Conservation (phyloP, 2,113 vertebrate genomes). For the Scomber japonicus region DNA sequence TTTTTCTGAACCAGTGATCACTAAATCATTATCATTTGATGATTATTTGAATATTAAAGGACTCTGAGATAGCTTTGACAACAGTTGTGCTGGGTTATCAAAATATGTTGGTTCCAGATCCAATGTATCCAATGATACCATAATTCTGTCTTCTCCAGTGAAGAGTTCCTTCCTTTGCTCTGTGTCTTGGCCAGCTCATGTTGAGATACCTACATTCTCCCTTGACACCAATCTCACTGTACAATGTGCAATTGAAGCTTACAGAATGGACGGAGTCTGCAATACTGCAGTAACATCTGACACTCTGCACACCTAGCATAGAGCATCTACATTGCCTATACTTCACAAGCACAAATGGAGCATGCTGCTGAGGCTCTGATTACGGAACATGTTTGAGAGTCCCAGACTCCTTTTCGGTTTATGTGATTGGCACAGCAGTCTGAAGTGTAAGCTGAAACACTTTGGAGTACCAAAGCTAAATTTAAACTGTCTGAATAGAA, state of each 20-base stretch:
- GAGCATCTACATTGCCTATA: constrained; percentile 32
- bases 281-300: constrained; percentile 18
- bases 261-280: not conserved
- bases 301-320: constrained; percentile 30
- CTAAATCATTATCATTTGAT: too few relatives aligned
- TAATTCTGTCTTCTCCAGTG: not conserved
- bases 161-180: constrained; percentile 16
- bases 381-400: constrained; percentile 35
- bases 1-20: too few relatives aligned
- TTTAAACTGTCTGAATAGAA: constrained; percentile 39
- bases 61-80: not conserved
- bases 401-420: constrained; percentile 17
- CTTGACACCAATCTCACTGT: constrained; percentile 40
- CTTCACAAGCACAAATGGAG: constrained; percentile 30
- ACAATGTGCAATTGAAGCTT: constrained; percentile 33
- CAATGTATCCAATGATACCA: not conserved
- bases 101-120: constrained; percentile 23
- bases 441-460: not conserved
- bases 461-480: constrained; percentile 16
- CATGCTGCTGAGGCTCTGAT: constrained; percentile 39
- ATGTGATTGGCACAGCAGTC: constrained; percentile 10
- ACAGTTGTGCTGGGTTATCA: constrained; percentile 7
- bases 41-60: too few relatives aligned
- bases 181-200: constrained; percentile 36
- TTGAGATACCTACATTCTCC: constrained; percentile 40